Evolutionary conservation across 2,888 invertebrate genomes (phyloP).

Genomic region (Plusia festucae): DNA sequence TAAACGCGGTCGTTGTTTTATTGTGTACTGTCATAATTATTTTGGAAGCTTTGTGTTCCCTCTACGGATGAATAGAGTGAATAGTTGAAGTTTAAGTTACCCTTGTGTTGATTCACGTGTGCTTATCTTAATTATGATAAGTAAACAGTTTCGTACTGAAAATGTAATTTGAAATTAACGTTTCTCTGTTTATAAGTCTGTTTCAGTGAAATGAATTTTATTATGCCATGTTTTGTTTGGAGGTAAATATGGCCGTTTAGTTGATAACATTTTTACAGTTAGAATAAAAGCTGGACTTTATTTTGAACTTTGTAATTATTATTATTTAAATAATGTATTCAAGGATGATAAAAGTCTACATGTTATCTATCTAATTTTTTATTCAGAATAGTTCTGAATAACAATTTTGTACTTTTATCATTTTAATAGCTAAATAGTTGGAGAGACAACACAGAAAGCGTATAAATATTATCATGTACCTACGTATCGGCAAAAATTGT

Average conservation of each 20-base stretch:
- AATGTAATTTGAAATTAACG: conserved; percentile 42
- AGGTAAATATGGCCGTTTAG: not conserved
- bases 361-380: no score
- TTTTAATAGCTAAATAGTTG: no score
- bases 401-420: no score
- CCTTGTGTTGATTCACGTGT: conserved; percentile 34
- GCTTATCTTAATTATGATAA: conserved; percentile 55
- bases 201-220: conserved; percentile 22
- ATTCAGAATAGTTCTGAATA: no score
- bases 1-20: conserved; percentile 63
- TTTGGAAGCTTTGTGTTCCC: conserved; percentile 59
- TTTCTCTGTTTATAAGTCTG: conserved; percentile 27
- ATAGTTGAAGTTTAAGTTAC: conserved; percentile 35
- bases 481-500: no score
- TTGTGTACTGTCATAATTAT: conserved; percentile 63
- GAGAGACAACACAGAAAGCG: no score
- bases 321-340: not conserved
- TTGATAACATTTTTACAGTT: not conserved
- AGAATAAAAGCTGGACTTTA: not conserved
- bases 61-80: conserved; percentile 26
- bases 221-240: conserved; percentile 28
- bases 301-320: not conserved
- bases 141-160: conserved; percentile 41
- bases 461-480: no score
- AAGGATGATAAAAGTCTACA: no score